phyloP scores from a whole-genome alignment of 2,113 vertebrate genomes.

The Paradoxurus hermaphroditus region DNA sequence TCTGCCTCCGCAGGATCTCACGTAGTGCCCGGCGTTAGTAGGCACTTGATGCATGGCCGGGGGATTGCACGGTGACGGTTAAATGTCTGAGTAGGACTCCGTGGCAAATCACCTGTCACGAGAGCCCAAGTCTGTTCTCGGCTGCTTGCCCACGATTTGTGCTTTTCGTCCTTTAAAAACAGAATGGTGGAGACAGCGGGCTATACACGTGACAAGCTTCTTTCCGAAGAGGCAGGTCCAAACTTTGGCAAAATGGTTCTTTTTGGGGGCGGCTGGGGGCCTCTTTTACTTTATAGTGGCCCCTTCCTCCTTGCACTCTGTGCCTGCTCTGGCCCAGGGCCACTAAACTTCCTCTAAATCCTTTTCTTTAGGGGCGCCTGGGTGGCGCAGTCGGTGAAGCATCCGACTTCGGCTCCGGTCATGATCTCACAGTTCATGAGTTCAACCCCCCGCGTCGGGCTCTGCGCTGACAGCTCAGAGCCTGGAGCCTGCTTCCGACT shows the following conservation, averaged over 20 bases:
- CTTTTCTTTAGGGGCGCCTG: neutral
- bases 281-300: neutral
- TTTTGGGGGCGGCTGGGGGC: neutral
- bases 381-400: no score
- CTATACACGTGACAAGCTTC: neutral
- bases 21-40: neutral
- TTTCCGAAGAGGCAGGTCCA: neutral
- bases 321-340: neutral
- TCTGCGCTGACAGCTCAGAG: no score
- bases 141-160: neutral
- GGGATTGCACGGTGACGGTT: neutral
- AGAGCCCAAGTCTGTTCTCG: neutral
- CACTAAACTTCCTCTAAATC: neutral
- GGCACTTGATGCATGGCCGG: accelerated
- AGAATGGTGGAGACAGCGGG: neutral
- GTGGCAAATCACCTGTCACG: neutral
- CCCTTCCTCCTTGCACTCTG: neutral
- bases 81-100: neutral
- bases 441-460: no score
- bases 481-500: no score
- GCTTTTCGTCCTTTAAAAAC: neutral
- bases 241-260: neutral
- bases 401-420: no score
- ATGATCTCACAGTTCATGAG: no score
- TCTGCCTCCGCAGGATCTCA: neutral